Evolutionary conservation across 2,113 vertebrate genomes (phyloP), one percentile per base, ranked within the genome.

Genomic region (Connochaetes taurinus): DNA sequence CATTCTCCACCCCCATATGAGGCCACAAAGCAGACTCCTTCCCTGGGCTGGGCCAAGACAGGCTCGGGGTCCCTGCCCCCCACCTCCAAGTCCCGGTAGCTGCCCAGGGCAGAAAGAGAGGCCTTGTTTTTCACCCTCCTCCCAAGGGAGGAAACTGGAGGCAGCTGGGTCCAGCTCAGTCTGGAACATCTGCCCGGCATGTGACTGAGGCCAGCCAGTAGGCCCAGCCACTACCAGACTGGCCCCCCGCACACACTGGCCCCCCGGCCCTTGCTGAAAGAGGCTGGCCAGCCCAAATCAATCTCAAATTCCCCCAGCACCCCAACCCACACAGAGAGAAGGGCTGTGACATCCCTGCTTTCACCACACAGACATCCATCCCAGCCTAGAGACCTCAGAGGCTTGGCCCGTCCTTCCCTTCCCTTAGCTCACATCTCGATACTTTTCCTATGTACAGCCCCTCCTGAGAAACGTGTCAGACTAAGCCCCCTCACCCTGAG

Each of bases 121-220:
- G 93, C 91, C 91, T 91, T 95, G 81, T 95, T 96, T 87, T 87
- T 91, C 57, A 93, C 2, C 57, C 40, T 21, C 21, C 55, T 62
- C 33, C 67, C 67, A 36, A n/a, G 33, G 52, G 67, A 78, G 71
- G 84, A 87, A 76, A 83, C 55, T 92, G 43, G 55, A 97, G 89
- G 87, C 86, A 95, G 95, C 74, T 93, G 92, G 80, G 47, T 57
- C 96, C 84, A 78, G 88, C 90, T 95, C 62, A 87, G 62, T 43
- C 88, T 84, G 82, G 76, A 97, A 92, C 94, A 97, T 57, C 94
- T 97, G 95, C 94, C 88, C n/a, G 33, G 88, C 57, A 27, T 93
- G 92, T 91, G 91, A 91, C 97, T 10, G 17, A 84, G 57, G 92
- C 43, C 57, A 64, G 62, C 74, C 81, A 89, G 78, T 17, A 57